These are phyloP conservation scores for Seriola rivoliana DNA, from an alignment of 2,113 vertebrate species.

Conservation along the genomic window DNA sequence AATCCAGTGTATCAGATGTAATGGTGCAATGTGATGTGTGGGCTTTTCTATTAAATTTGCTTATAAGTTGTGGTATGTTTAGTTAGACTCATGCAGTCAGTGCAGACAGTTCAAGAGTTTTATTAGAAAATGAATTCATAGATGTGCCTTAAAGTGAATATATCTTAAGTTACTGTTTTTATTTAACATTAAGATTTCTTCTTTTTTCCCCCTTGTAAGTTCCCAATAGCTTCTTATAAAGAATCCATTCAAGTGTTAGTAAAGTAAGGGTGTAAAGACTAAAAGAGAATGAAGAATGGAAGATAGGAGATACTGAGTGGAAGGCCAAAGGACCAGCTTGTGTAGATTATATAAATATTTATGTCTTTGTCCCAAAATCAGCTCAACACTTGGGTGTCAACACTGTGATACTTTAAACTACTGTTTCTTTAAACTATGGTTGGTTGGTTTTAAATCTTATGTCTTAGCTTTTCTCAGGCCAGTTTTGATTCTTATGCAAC, in stretches of 20 bases:
- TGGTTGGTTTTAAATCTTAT: not conserved
- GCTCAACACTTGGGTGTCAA: slow-evolving; percentile 8
- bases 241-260: not conserved
- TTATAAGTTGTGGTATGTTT: slow-evolving; percentile 4
- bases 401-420: slow-evolving; percentile 58
- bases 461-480: slow-evolving; percentile 12
- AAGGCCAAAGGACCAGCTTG: slow-evolving; percentile 8
- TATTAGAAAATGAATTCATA: slow-evolving; percentile 27
- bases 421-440: slow-evolving; percentile 37
- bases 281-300: not conserved
- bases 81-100: not conserved
- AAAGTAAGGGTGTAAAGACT: not conserved
- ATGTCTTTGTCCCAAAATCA: slow-evolving; percentile 8
- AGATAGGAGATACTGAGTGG: not conserved
- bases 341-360: not conserved
- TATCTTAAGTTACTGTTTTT: slow-evolving; percentile 34
- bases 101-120: slow-evolving; percentile 2
- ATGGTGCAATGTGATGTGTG: slow-evolving; percentile 13
- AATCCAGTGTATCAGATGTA: not conserved
- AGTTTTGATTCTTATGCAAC: slow-evolving; percentile 35
- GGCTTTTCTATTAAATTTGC: slow-evolving; percentile 26
- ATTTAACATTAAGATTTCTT: not conserved
- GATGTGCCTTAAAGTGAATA: slow-evolving; percentile 73
- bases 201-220: not conserved
- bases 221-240: not conserved